Evolutionary conservation across 2,888 invertebrate genomes (phyloP), one percentile per base, ranked within the genome.

Genomic region (Lymantria dispar): DNA sequence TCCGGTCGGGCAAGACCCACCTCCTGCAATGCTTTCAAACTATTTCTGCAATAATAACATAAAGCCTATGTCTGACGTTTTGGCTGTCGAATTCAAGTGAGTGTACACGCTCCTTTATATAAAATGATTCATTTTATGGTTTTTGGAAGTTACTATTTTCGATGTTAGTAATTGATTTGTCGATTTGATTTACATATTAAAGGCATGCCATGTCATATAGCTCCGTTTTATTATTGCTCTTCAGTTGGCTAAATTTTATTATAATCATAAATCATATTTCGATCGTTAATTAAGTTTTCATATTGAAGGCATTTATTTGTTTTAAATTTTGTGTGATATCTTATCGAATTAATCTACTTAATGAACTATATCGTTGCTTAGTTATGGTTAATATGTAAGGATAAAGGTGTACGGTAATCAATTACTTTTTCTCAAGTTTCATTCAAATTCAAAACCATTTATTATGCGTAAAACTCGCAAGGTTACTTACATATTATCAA

Each of bases 1-100:
- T 81, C 83, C 81, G 80, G 75, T 67, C 85, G 76, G 83, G 80
- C 76, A 63, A 78, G 80, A 78, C 84, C 80, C 82, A 78, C 76
- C 82, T 80, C 80, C 74, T 74, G 74, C 85, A 80, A 67, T 62
- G 73, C 68, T 71, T 72, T 72, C 76, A 71, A 67, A 62, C 65
- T 64, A 65, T 64, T 65, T 64, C 70, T 64, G 60, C 60, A 74
- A 65, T 68, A 72, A 72, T 74, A 74, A 72, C 74, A 72, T 68
- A 72, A 75, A 68, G 59, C 63, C 66, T 71, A 65, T 61, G 56
- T 62, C 60, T 57, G 57, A 62, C 69, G 49, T 50, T 52, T 59
- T 54, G 59, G 53, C 63, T 62, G 67, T 64, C 68, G 62, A 66
- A 63, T 58, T 56, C 55, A 57, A 61, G 70, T 69, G 70, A 71